Conservation (phyloP, 2,797 vertebrate species). For the Rhinella marina region DNA sequence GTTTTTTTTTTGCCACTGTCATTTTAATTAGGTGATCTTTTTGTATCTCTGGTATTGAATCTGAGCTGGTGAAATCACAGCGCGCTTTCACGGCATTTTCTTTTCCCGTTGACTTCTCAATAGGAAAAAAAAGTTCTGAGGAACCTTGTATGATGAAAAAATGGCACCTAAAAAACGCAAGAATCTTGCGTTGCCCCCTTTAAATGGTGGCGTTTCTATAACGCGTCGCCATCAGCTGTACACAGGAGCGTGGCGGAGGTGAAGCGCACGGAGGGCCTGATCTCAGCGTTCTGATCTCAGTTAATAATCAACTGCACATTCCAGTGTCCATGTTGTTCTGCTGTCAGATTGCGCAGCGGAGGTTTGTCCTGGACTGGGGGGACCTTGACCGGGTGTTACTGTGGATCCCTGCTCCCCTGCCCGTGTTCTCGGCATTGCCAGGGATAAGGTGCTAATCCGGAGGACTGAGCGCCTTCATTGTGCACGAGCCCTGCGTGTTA, state of each 20-base stretch:
- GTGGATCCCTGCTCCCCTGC: neutral
- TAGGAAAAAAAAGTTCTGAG: too few relatives aligned
- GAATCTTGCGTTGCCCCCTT: too few relatives aligned
- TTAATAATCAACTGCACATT: constrained; percentile 58
- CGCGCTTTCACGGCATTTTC: too few relatives aligned
- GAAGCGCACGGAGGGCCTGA: neutral
- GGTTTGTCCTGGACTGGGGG: constrained; percentile 17
- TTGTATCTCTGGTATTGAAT: too few relatives aligned
- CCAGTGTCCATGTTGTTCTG: constrained; percentile 14
- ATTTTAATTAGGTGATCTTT: too few relatives aligned
- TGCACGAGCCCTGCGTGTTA: neutral
- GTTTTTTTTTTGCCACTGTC: too few relatives aligned
- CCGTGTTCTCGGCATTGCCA: neutral
- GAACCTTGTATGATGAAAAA: too few relatives aligned
- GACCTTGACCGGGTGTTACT: constrained; percentile 36
- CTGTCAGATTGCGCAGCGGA: neutral
- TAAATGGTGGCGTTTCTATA: too few relatives aligned
- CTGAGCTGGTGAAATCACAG: too few relatives aligned
- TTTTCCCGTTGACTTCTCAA: too few relatives aligned
- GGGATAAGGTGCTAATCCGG: constrained; percentile 22
- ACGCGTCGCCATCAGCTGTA: neutral
- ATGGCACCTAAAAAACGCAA: too few relatives aligned
- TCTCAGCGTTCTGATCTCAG: neutral
- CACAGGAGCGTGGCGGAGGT: neutral
- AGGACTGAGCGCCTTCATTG: neutral